A percentile compares a stretch with the other conserved stretches of the same genome.
phyloP scores from a whole-genome alignment of 2,888 invertebrate species.

The Drosophila infuscata region DNA sequence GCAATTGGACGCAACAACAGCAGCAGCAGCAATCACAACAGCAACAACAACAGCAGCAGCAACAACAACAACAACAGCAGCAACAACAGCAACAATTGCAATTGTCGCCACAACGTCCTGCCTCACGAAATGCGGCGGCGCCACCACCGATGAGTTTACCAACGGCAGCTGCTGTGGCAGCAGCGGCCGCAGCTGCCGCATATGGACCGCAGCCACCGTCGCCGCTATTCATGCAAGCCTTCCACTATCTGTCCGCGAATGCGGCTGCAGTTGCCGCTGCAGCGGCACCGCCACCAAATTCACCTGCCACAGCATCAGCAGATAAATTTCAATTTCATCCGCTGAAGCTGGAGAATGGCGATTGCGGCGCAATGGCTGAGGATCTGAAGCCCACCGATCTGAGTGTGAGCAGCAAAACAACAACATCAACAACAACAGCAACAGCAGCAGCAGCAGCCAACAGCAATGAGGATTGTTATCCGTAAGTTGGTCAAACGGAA shows the following conservation, averaged over 20 bases:
- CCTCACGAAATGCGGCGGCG: slow-evolving; percentile 68
- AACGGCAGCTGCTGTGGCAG: slow-evolving; percentile 83
- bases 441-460: background rate
- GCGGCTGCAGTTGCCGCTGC: slow-evolving; percentile 65
- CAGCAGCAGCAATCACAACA: slow-evolving; percentile 43
- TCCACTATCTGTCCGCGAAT: slow-evolving; percentile 84
- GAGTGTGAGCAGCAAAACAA: slow-evolving; percentile 85
- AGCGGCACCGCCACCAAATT: slow-evolving; percentile 81
- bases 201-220: slow-evolving; percentile 85
- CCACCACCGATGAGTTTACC: slow-evolving; percentile 81
- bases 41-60: slow-evolving; percentile 45
- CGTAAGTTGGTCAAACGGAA: slow-evolving; percentile 76
- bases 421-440: background rate
- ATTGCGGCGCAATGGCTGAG: slow-evolving; percentile 82
- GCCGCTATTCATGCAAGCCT: slow-evolving; percentile 85
- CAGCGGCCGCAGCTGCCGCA: slow-evolving; percentile 82
- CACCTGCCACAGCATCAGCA: slow-evolving; percentile 73
- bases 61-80: slow-evolving; percentile 60
- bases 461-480: slow-evolving; percentile 83
- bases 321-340: slow-evolving; percentile 84
- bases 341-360: slow-evolving; percentile 79
- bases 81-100: slow-evolving; percentile 72
- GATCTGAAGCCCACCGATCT: slow-evolving; percentile 90
- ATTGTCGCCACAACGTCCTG: slow-evolving; percentile 78
- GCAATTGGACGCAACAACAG: slow-evolving; percentile 54